Evolutionary conservation across 2,797 vertebrate species (phyloP).

Genomic region (Meriones psammophilus): DNA sequence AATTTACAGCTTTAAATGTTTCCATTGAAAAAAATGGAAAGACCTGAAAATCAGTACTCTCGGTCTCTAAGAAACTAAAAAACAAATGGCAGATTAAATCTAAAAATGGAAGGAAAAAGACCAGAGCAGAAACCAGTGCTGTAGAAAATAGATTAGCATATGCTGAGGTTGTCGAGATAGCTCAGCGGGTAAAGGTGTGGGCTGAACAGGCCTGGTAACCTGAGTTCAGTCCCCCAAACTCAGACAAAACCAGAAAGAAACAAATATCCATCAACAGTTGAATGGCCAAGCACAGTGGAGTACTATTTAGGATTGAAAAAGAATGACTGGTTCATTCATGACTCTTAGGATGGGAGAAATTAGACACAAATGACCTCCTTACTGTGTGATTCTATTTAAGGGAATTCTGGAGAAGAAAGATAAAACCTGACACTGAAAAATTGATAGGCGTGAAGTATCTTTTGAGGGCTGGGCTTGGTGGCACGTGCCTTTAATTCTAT

Average conservation of each 20-base stretch:
- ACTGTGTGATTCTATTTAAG: background rate
- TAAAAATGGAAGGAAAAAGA: conserved; percentile 8
- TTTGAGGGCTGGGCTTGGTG: background rate
- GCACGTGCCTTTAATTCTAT: background rate
- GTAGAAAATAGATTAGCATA: background rate
- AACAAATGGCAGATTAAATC: conserved; percentile 13
- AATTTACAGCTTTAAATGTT: conserved; percentile 25
- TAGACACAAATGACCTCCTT: background rate
- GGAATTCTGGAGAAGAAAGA: conserved; percentile 12
- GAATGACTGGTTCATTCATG: background rate
- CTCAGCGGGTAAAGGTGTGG: background rate
- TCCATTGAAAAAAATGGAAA: conserved; percentile 29
- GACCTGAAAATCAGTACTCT: background rate
- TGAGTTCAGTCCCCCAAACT: background rate
- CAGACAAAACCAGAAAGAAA: background rate
- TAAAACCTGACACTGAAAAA: background rate
- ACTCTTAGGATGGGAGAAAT: background rate
- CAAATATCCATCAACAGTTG: background rate
- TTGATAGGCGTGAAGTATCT: background rate
- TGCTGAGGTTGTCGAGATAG: background rate
- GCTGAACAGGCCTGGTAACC: background rate
- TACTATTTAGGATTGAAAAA: background rate
- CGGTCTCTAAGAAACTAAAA: conserved; percentile 22
- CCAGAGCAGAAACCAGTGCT: background rate
- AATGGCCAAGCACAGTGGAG: background rate